Percentiles rank a stretch among this genome's conserved stretches.
These are phyloP conservation scores for Conopomorpha cramerella DNA, from an alignment of 1,140 invertebrate genomes.

Conservation along the genomic window DNA sequence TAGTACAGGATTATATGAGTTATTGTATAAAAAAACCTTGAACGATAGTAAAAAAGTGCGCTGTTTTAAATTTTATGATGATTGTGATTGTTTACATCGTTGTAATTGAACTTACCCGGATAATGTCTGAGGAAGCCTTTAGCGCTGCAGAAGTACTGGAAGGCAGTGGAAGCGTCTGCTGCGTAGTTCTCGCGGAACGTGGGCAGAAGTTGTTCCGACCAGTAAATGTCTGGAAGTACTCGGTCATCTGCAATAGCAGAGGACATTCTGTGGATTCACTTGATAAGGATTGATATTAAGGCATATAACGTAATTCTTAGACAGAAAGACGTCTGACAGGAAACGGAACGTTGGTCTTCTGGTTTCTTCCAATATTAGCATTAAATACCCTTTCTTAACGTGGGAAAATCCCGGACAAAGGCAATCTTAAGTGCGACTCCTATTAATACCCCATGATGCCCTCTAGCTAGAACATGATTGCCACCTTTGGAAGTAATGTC, in stretches of 20 bases:
- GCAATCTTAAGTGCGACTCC: no score
- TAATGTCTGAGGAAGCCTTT: slow-evolving; percentile 87
- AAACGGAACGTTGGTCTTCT: neutral
- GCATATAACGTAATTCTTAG: no score
- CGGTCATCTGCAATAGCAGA: slow-evolving; percentile 35
- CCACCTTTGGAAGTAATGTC: no score
- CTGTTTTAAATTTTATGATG: slow-evolving; percentile 1
- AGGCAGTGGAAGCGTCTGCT: slow-evolving; percentile 77
- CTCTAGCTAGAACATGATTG: no score
- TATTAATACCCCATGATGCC: no score
- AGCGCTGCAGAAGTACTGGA: slow-evolving; percentile 91
- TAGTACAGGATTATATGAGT: no score
- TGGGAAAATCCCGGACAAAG: neutral
- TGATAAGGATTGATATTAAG: no score
- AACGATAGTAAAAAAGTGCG: no score
- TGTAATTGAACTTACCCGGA: slow-evolving; percentile 64
- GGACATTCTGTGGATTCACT: no score
- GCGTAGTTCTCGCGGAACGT: slow-evolving; percentile 81
- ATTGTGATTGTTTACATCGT: neutral
- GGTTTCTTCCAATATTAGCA: neutral
- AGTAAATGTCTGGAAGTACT: slow-evolving; percentile 59
- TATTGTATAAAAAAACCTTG: no score
- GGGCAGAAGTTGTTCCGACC: slow-evolving; percentile 76
- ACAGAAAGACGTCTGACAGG: no score
- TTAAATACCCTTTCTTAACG: neutral